Evolutionary conservation across 2,888 invertebrate genomes (phyloP).

Genomic region (Hypomecis punctinalis): DNA sequence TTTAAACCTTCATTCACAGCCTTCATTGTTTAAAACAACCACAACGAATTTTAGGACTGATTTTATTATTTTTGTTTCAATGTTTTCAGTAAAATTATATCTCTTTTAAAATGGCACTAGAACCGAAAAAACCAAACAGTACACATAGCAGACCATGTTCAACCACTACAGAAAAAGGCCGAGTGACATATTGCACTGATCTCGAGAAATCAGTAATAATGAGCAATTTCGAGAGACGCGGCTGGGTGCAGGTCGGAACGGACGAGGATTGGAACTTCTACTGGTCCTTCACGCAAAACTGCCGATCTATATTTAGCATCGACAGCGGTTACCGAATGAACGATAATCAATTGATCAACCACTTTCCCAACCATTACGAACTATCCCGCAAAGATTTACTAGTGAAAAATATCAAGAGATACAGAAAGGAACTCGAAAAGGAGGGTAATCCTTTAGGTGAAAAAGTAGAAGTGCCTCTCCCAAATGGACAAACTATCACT

Average conservation of each 20-base stretch:
- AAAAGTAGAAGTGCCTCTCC: conserved; percentile 81
- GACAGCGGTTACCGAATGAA: conserved; percentile 96
- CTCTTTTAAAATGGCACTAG: conserved; percentile 46
- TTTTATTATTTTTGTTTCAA: conserved; percentile 34
- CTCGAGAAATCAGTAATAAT: conserved; percentile 97
- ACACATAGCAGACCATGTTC: conserved; percentile 49
- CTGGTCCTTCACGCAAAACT: conserved; percentile 97
- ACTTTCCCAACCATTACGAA: conserved; percentile 98
- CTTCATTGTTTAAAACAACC: too few species aligned
- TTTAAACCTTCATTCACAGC: too few species aligned
- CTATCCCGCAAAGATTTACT: conserved; percentile 97
- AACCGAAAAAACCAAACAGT: conserved; percentile 52
- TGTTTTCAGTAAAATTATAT: conserved; percentile 35
- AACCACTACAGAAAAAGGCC: conserved; percentile 54
- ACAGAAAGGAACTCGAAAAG: conserved; percentile 95
- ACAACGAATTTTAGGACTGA: conserved; percentile 11
- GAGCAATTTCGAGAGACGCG: conserved; percentile 96
- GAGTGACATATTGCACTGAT: conserved; percentile 88
- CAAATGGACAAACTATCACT: conserved; percentile 87
- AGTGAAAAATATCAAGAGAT: conserved; percentile 97
- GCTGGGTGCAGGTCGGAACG: conserved; percentile 93
- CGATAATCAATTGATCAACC: conserved; percentile 97
- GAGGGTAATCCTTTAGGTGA: conserved; percentile 95
- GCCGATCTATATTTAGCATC: conserved; percentile 95
- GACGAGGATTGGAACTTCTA: conserved; percentile 99